Conservation (phyloP, 2,888 invertebrate genomes). For the Polydrusus cervinus region DNA sequence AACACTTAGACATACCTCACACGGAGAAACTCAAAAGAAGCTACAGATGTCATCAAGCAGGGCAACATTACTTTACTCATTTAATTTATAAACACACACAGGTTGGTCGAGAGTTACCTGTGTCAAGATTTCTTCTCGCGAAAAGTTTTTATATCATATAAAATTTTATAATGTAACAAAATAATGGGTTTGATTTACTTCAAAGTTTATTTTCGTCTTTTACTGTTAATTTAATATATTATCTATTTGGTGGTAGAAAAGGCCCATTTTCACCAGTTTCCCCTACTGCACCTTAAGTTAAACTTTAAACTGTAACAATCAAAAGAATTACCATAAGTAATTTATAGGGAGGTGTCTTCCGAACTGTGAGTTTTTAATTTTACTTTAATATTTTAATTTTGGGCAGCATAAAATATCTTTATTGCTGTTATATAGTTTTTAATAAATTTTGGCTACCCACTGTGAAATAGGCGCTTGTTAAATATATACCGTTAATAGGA, state of each 20-base stretch:
- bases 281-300: constrained; percentile 22
- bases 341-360: constrained; percentile 41
- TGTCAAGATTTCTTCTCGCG: too few relatives aligned
- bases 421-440: constrained; percentile 35
- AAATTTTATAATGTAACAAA: too few relatives aligned
- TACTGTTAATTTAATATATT: too few relatives aligned
- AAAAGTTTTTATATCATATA: too few relatives aligned
- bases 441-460: constrained; percentile 40
- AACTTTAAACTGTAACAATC: constrained; percentile 39
- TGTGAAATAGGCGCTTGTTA: constrained; percentile 40
- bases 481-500: constrained; percentile 39
- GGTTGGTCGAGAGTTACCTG: too few relatives aligned
- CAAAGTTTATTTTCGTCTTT: too few relatives aligned
- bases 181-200: too few relatives aligned
- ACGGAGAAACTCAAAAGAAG: too few relatives aligned
- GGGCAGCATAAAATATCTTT: constrained; percentile 36
- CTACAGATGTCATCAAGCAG: too few relatives aligned
- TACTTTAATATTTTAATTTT: constrained; percentile 26
- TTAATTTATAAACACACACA: too few relatives aligned
- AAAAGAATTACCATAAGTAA: constrained; percentile 43
- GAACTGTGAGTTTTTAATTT: constrained; percentile 41
- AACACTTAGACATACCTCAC: too few relatives aligned
- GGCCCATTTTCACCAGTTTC: constrained; percentile 4
- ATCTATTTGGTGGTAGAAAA: background rate
- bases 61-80: too few relatives aligned